Evolutionary conservation across 2,888 invertebrate genomes (phyloP).

Genomic region (Napeogenes sylphis): DNA sequence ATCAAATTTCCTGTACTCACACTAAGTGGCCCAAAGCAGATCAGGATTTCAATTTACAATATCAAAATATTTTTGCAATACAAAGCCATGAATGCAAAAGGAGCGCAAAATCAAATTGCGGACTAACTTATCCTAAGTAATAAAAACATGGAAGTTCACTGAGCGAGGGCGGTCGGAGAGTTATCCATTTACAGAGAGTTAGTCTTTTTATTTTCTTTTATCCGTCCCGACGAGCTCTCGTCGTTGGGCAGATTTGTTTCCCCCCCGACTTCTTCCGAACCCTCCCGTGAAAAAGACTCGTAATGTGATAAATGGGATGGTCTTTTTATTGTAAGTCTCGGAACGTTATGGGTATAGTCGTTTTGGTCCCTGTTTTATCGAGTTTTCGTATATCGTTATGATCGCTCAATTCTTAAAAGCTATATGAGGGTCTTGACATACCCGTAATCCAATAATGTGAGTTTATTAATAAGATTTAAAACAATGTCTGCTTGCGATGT

Average conservation of each 20-base stretch:
- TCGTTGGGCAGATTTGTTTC: slow-evolving; percentile 59
- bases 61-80: slow-evolving; percentile 17
- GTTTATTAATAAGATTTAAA: slow-evolving; percentile 40
- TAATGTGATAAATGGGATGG: slow-evolving; percentile 77
- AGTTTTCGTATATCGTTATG: slow-evolving; percentile 71
- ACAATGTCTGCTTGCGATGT: slow-evolving; percentile 14
- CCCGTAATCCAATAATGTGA: slow-evolving; percentile 13
- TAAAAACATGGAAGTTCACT: slow-evolving; percentile 53
- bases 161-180: slow-evolving; percentile 61
- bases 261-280: slow-evolving; percentile 63
- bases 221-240: slow-evolving; percentile 60
- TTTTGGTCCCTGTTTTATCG: slow-evolving; percentile 63
- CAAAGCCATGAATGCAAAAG: slow-evolving; percentile 22
- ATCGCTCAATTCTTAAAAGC: slow-evolving; percentile 69
- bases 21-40: background rate
- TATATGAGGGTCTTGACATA: slow-evolving; percentile 50
- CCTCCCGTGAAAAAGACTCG: slow-evolving; percentile 75
- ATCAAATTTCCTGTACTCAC: background rate
- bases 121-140: slow-evolving; percentile 37
- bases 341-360: slow-evolving; percentile 64
- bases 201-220: slow-evolving; percentile 72
- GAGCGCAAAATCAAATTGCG: slow-evolving; percentile 34
- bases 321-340: slow-evolving; percentile 72
- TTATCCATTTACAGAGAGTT: slow-evolving; percentile 71
- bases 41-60: slow-evolving; percentile 12